These are phyloP conservation scores for Lontra canadensis DNA, from an alignment of 2,113 vertebrate species.

Conservation along the genomic window DNA sequence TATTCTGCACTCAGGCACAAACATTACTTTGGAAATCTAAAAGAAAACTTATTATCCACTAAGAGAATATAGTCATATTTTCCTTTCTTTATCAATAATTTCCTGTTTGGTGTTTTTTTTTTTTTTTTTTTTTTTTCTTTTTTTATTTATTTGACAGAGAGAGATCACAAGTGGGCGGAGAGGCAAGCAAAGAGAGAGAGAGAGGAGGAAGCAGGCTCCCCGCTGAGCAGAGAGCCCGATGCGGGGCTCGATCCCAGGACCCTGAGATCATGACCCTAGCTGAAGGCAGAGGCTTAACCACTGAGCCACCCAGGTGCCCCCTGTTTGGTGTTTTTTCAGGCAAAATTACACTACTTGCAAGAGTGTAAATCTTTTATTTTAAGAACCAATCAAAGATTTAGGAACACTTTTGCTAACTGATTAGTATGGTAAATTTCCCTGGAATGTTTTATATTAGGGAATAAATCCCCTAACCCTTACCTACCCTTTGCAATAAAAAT, in stretches of 20 bases:
- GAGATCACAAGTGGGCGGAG: too few species aligned
- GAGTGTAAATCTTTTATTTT: not conserved
- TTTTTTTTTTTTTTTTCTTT: not conserved
- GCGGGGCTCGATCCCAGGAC: too few species aligned
- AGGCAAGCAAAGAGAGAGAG: too few species aligned
- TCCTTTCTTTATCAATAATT: slow-evolving; percentile 24
- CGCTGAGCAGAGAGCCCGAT: too few species aligned
- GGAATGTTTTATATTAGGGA: slow-evolving; percentile 42
- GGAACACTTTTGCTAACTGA: slow-evolving; percentile 28
- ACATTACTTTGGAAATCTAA: not conserved
- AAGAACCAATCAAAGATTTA: slow-evolving; percentile 19
- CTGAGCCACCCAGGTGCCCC: too few species aligned
- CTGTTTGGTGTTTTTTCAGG: not conserved
- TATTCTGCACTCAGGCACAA: not conserved
- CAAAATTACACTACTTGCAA: not conserved
- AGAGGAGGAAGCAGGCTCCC: too few species aligned
- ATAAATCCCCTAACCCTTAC: not conserved
- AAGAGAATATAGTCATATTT: not conserved
- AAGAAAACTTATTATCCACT: not conserved
- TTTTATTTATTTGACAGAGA: too few species aligned
- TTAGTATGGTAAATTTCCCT: not conserved
- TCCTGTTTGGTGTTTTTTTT: not conserved
- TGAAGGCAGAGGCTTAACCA: too few species aligned
- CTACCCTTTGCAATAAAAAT: not conserved
- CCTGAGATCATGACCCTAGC: too few species aligned